phyloP scores from a whole-genome alignment of 2,888 invertebrate genomes.

The Drosophila pegasa region DNA sequence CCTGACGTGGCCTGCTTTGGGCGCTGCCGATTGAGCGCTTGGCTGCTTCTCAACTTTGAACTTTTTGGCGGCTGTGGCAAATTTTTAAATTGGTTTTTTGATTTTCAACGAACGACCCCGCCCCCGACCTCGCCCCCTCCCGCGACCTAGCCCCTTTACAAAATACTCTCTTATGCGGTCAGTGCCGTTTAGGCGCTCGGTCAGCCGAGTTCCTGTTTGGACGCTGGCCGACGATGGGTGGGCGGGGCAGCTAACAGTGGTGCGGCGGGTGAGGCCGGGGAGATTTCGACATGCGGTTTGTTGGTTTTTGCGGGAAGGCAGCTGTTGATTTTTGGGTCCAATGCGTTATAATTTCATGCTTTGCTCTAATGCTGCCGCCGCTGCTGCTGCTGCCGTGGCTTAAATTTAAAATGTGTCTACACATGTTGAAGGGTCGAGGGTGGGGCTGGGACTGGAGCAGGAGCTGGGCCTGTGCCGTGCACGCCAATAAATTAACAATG shows the following conservation, averaged over 20 bases:
- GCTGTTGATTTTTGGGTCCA: slow-evolving; percentile 77
- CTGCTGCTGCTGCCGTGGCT: slow-evolving; percentile 52
- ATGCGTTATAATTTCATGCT: slow-evolving; percentile 75
- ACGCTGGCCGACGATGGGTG: slow-evolving; percentile 3
- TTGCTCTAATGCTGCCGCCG: slow-evolving; percentile 35
- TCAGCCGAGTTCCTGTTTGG: slow-evolving; percentile 64
- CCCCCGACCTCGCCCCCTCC: background rate
- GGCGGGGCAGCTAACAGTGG: slow-evolving; percentile 4
- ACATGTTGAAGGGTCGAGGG: slow-evolving; percentile 46
- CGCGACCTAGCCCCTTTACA: background rate
- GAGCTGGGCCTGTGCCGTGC: slow-evolving; percentile 28
- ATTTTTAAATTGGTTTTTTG: slow-evolving; percentile 74
- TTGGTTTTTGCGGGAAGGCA: slow-evolving; percentile 76
- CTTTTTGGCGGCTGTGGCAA: slow-evolving; percentile 73
- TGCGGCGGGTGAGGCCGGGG: slow-evolving; percentile 21
- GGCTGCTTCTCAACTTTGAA: slow-evolving; percentile 69
- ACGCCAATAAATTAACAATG: slow-evolving; percentile 75
- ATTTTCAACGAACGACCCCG: slow-evolving; percentile 41
- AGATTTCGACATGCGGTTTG: slow-evolving; percentile 73
- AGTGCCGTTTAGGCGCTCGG: slow-evolving; percentile 73
- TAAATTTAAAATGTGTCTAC: slow-evolving; percentile 76
- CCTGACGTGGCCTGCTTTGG: slow-evolving; percentile 48
- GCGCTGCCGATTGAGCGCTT: slow-evolving; percentile 53
- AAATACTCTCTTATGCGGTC: slow-evolving; percentile 65
- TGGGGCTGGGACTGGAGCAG: background rate